Percentiles rank a stretch among this genome's conserved stretches.
phyloP scores from a whole-genome alignment of 2,797 vertebrate species.

The Cossypha niveicapilla region DNA sequence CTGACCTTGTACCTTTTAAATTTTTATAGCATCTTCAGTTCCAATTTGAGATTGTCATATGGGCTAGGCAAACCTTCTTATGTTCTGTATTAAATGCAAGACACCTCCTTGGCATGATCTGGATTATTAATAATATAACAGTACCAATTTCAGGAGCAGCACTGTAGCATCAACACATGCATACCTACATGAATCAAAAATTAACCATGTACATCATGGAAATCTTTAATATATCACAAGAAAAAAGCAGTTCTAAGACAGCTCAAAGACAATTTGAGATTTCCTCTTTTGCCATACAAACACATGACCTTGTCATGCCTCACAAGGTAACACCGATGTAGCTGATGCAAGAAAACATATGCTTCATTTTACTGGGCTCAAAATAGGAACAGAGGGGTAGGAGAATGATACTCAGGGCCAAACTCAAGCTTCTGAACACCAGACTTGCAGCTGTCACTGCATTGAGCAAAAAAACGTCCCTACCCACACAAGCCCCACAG shows the following conservation, averaged over 20 bases:
- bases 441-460: constrained; percentile 20
- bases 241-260: neutral
- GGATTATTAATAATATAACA: constrained; percentile 77
- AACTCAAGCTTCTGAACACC: neutral
- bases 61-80: constrained; percentile 67
- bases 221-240: neutral
- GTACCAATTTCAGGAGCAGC: constrained; percentile 67
- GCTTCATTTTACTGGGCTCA: constrained; percentile 41
- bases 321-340: constrained; percentile 36
- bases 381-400: constrained; percentile 8
- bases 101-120: constrained; percentile 52
- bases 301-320: constrained; percentile 31
- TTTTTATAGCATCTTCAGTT: constrained; percentile 72
- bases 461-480: neutral
- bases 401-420: neutral
- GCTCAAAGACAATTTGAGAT: neutral
- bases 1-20: constrained; percentile 68
- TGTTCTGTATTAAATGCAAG: constrained; percentile 70
- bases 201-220: neutral
- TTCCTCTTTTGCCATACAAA: constrained; percentile 10
- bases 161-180: neutral
- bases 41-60: constrained; percentile 71
- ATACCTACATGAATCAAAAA: neutral
- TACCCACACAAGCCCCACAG: neutral
- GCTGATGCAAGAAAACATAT: constrained; percentile 48